Evolutionary conservation across 2,797 vertebrate genomes (phyloP).

Genomic region (Cyclopterus lumpus): DNA sequence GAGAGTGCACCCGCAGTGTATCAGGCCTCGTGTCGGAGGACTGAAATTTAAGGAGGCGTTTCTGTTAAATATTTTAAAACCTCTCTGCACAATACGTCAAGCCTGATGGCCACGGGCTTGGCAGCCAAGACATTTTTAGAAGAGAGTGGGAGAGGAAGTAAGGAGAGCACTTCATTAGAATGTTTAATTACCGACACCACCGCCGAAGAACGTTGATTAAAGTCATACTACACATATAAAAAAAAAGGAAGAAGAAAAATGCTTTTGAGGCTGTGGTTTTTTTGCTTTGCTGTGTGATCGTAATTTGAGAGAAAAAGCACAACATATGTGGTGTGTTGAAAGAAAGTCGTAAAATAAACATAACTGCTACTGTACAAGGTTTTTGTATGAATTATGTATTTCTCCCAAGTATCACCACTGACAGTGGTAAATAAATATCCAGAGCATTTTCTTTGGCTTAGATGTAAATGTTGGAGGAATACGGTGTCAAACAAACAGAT

Average conservation of each 20-base stretch:
- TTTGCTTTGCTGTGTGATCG: conserved; percentile 47
- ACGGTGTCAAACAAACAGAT: conserved; percentile 44
- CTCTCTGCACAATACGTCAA: conserved; percentile 80
- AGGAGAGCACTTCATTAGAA: conserved; percentile 84
- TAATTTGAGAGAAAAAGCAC: conserved; percentile 51
- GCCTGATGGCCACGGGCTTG: conserved; percentile 75
- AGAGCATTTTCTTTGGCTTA: conserved; percentile 45
- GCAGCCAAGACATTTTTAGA: conserved; percentile 84
- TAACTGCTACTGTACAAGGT: conserved; percentile 50
- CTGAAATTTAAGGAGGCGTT: conserved; percentile 80
- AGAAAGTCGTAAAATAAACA: conserved; percentile 69
- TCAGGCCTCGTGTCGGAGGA: conserved; percentile 66
- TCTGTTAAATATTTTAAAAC: conserved; percentile 87
- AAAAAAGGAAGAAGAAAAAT: background rate
- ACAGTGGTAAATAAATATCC: conserved; percentile 55
- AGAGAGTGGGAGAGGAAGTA: conserved; percentile 77
- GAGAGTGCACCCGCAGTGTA: conserved; percentile 42
- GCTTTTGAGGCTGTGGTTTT: conserved; percentile 37
- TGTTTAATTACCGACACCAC: conserved; percentile 84
- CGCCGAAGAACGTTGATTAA: conserved; percentile 81
- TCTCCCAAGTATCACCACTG: conserved; percentile 44
- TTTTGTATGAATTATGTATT: conserved; percentile 71
- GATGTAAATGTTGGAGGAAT: conserved; percentile 45
- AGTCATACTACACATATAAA: conserved; percentile 70
- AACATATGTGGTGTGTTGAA: conserved; percentile 49